phyloP scores from a whole-genome alignment of 2,113 vertebrate genomes.

The Sialia sialis region DNA sequence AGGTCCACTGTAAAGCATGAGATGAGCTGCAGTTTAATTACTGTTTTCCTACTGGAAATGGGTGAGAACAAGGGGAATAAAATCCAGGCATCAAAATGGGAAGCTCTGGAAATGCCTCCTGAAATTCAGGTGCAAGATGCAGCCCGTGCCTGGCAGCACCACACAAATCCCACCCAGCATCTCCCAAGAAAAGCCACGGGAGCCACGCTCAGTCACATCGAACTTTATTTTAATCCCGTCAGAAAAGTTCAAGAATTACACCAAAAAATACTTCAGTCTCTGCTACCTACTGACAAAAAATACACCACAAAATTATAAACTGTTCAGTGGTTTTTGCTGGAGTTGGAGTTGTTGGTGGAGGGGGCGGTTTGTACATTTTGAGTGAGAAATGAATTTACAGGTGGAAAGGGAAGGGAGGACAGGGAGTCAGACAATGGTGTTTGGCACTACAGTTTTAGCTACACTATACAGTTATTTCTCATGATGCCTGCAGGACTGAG shows the following conservation, averaged over 20 bases:
- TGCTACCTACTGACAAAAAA: conserved; percentile 85
- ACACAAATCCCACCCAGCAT: not conserved
- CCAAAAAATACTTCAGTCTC: conserved; percentile 86
- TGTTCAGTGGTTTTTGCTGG: conserved; percentile 69
- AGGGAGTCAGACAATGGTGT: conserved; percentile 50
- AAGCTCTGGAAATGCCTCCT: not conserved
- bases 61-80: not conserved
- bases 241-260: conserved; percentile 84
- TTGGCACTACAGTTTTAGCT: conserved; percentile 71
- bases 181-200: not conserved
- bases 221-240: conserved; percentile 84
- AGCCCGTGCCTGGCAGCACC: not conserved
- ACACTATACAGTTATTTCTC: conserved; percentile 67
- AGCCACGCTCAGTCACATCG: conserved; percentile 75
- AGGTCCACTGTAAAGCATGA: not conserved
- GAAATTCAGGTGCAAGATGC: not conserved
- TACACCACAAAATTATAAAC: conserved; percentile 84
- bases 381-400: conserved; percentile 78
- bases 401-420: conserved; percentile 51
- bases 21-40: not conserved
- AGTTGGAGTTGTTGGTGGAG: conserved; percentile 38
- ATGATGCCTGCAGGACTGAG: conserved; percentile 57
- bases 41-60: not conserved
- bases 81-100: not conserved
- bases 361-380: conserved; percentile 62